Conservation (phyloP, 2,888 invertebrate species). For the Sinodicranocentrus sp. region DNA sequence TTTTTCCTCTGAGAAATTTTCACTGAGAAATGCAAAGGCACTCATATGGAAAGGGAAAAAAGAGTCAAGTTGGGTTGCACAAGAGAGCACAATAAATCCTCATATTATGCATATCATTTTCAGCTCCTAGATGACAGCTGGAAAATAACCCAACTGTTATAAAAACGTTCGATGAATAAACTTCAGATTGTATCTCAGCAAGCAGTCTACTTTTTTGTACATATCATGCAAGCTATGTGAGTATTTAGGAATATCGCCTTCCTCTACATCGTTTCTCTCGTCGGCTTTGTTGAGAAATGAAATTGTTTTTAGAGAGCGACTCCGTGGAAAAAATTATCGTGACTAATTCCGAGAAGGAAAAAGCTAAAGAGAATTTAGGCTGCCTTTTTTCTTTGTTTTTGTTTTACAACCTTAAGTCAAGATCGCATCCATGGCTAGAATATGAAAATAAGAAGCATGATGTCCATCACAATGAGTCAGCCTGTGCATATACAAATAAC, state of each 20-base stretch:
- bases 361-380: not conserved
- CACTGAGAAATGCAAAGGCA: not conserved
- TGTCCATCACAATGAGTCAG: too few species aligned
- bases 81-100: not conserved
- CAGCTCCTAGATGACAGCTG: slow-evolving; percentile 4
- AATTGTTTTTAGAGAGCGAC: too few species aligned
- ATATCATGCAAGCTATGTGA: not conserved
- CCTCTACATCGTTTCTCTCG: not conserved
- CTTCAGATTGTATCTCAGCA: not conserved
- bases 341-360: slow-evolving; percentile 2
- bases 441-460: too few species aligned
- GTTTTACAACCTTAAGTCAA: too few species aligned
- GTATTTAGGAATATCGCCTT: not conserved
- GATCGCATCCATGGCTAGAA: too few species aligned
- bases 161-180: slow-evolving; percentile 5
- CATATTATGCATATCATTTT: slow-evolving; percentile 14
- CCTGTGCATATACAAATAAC: too few species aligned
- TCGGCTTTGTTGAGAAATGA: not conserved
- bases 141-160: not conserved
- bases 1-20: slow-evolving; percentile 9
- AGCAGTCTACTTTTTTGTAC: not conserved
- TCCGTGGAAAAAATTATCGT: not conserved
- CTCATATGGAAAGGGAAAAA: too few species aligned
- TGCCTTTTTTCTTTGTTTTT: not conserved
- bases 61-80: not conserved